Conservation (phyloP, 2,888 invertebrate genomes). For the Cataglyphis rosenhaueri region DNA sequence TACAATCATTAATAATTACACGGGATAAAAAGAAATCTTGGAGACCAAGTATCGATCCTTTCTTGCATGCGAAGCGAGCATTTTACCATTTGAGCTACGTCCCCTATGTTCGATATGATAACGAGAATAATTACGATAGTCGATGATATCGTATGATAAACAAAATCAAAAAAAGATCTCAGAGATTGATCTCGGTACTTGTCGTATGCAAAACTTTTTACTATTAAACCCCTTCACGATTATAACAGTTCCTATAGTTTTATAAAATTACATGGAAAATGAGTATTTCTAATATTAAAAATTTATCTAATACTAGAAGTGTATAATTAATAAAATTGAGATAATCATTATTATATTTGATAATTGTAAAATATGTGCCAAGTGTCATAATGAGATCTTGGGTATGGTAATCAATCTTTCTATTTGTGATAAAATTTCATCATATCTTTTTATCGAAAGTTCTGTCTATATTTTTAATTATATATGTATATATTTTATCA, state of each 20-base stretch:
- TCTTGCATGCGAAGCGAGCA: constrained; percentile 77
- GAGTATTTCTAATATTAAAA: background rate
- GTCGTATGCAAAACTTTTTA: background rate
- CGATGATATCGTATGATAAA: background rate
- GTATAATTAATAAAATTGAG: background rate
- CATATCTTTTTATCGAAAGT: background rate
- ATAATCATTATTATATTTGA: background rate
- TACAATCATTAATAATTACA: background rate
- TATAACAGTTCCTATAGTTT: background rate
- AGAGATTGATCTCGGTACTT: background rate
- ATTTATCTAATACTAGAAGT: background rate
- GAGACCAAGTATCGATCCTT: constrained; percentile 78
- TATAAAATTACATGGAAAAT: background rate
- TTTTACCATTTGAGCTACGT: constrained; percentile 78
- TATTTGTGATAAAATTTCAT: background rate
- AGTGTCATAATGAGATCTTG: background rate
- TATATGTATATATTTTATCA: background rate
- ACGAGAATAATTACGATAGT: background rate
- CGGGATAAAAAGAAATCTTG: constrained; percentile 55
- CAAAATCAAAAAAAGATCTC: background rate
- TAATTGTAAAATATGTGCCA: background rate
- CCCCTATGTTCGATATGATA: constrained; percentile 54
- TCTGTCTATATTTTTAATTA: background rate
- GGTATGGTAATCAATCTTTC: too few relatives aligned
- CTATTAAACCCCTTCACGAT: background rate